phyloP scores from a whole-genome alignment of 2,113 vertebrate species.

The Chaetura pelagica region DNA sequence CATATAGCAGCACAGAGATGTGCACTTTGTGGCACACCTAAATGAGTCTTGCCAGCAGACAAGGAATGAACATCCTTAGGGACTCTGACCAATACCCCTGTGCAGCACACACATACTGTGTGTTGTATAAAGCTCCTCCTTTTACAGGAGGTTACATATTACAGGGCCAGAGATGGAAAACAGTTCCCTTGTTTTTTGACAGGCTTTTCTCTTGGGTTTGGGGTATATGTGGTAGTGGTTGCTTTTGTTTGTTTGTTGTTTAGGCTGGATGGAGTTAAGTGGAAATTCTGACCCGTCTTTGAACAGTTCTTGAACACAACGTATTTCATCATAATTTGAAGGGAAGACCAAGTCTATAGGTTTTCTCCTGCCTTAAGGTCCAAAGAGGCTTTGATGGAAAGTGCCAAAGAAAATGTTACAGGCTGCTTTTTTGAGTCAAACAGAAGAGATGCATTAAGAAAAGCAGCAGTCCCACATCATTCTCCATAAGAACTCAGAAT shows the following conservation, averaged over 20 bases:
- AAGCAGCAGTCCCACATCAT: neutral
- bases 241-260: neutral
- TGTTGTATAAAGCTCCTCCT: accelerated
- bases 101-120: too few species aligned
- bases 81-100: neutral
- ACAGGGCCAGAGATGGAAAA: neutral
- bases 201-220: neutral
- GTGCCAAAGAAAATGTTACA: neutral
- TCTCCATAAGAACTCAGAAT: neutral
- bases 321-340: neutral
- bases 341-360: neutral
- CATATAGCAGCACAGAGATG: neutral
- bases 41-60: neutral
- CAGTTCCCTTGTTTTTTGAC: neutral
- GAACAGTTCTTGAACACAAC: neutral
- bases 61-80: neutral
- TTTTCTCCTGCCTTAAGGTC: neutral
- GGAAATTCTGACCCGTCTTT: neutral
- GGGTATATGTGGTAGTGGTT: too few species aligned
- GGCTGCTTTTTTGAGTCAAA: neutral
- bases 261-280: neutral
- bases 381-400: neutral
- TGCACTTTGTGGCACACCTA: neutral
- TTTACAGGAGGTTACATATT: neutral
- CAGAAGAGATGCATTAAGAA: neutral